Conservation (phyloP, 2,113 vertebrate genomes). For the Cichladusa arquata region DNA sequence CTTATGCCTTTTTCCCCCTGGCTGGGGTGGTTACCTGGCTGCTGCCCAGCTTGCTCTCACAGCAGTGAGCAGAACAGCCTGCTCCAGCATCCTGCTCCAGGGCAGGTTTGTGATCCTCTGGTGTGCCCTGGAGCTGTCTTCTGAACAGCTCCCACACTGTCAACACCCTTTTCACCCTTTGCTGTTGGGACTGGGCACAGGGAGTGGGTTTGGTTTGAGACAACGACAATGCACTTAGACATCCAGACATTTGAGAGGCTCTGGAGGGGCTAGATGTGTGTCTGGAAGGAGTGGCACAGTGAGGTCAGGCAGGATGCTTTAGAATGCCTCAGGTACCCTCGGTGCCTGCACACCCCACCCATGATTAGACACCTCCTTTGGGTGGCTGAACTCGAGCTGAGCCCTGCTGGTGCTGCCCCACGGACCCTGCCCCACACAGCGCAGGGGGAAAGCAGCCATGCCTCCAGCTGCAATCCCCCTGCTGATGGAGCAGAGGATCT, state of each 20-base stretch:
- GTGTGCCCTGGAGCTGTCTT: background rate
- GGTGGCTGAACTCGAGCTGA: background rate
- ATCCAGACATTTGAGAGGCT: background rate
- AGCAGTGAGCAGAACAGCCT: background rate
- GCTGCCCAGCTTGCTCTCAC: background rate
- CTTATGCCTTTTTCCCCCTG: background rate
- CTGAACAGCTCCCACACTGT: background rate
- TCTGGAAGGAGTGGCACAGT: background rate
- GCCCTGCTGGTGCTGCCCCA: background rate
- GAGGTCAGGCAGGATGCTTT: background rate
- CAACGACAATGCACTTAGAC: background rate
- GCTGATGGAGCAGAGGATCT: fast-evolving
- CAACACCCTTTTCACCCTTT: background rate
- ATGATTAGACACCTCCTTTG: background rate
- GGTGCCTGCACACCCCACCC: background rate
- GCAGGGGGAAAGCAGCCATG: background rate
- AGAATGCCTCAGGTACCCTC: background rate
- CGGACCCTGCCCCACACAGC: fast-evolving
- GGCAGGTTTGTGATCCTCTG: background rate
- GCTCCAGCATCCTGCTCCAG: background rate
- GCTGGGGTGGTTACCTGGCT: background rate
- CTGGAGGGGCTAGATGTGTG: background rate
- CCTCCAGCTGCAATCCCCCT: background rate
- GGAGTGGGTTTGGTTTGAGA: background rate
- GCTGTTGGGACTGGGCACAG: background rate